These are phyloP conservation scores for Poeciliopsis retropinna DNA, from an alignment of 2,113 vertebrate species.

Conservation along the genomic window DNA sequence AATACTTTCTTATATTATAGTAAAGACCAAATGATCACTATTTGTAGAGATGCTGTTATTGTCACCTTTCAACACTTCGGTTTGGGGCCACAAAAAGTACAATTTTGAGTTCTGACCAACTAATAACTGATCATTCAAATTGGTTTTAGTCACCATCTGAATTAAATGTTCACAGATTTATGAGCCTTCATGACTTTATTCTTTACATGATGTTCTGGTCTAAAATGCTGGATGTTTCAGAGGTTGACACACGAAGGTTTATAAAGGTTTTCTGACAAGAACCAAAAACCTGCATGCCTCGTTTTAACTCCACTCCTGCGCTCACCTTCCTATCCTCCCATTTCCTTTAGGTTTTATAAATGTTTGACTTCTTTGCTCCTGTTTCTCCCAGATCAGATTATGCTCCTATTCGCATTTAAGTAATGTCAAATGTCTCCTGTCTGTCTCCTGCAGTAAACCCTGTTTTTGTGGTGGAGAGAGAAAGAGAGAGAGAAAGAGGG, in stretches of 20 bases:
- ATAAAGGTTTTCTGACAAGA: neutral
- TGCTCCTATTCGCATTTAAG: neutral
- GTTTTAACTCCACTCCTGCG: neutral
- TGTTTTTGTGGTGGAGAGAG: slow-evolving; percentile 41
- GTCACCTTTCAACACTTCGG: neutral
- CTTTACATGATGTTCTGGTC: neutral
- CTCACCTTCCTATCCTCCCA: neutral
- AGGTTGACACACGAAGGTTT: neutral
- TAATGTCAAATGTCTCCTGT: slow-evolving; percentile 21
- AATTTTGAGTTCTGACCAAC: too few species aligned
- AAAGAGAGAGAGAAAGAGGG: slow-evolving; percentile 23
- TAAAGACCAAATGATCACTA: neutral
- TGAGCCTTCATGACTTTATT: neutral
- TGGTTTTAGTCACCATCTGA: too few species aligned
- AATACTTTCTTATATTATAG: neutral
- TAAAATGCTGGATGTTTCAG: neutral
- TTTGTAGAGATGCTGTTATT: neutral
- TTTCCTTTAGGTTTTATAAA: slow-evolving; percentile 7
- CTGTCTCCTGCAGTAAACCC: slow-evolving; percentile 68
- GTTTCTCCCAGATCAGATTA: neutral
- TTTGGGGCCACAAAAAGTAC: neutral
- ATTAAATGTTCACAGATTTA: neutral
- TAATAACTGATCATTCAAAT: too few species aligned
- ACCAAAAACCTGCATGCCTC: neutral
- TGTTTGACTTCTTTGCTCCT: slow-evolving; percentile 6